phyloP scores from a whole-genome alignment of 2,888 invertebrate species.

The Microplitis manilae region DNA sequence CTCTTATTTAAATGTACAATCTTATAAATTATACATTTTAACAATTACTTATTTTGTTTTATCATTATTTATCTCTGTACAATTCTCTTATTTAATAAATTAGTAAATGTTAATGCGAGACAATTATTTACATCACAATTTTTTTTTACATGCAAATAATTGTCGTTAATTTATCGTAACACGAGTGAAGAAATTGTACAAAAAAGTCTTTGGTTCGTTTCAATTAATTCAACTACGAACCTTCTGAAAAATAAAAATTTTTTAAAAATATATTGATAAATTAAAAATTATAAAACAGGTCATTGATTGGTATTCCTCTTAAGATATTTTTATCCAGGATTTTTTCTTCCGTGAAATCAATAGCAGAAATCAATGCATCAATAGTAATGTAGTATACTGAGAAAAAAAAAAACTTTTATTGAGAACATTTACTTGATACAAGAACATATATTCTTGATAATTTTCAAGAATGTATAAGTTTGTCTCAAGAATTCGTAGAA shows the following conservation, averaged over 20 bases:
- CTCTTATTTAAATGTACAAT: slow-evolving; percentile 59
- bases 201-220: slow-evolving; percentile 31
- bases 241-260: neutral
- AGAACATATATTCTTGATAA: no score
- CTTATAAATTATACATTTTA: slow-evolving; percentile 56
- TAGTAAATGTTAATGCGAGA: neutral
- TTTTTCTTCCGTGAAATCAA: no score
- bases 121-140: slow-evolving; percentile 11
- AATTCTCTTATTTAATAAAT: neutral
- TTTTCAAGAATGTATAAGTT: no score
- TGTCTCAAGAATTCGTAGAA: no score
- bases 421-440: no score
- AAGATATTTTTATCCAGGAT: no score
- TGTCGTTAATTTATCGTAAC: slow-evolving; percentile 12
- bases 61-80: slow-evolving; percentile 17
- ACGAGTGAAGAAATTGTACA: slow-evolving; percentile 8
- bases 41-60: slow-evolving; percentile 49
- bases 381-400: no score
- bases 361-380: no score
- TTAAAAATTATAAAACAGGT: neutral
- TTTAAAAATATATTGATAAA: neutral
- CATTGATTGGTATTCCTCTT: neutral
- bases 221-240: slow-evolving; percentile 25
- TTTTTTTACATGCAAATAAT: slow-evolving; percentile 10
- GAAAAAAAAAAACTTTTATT: no score